Conservation (phyloP, 2,888 invertebrate genomes). For the Pseudococcus longispinus region DNA sequence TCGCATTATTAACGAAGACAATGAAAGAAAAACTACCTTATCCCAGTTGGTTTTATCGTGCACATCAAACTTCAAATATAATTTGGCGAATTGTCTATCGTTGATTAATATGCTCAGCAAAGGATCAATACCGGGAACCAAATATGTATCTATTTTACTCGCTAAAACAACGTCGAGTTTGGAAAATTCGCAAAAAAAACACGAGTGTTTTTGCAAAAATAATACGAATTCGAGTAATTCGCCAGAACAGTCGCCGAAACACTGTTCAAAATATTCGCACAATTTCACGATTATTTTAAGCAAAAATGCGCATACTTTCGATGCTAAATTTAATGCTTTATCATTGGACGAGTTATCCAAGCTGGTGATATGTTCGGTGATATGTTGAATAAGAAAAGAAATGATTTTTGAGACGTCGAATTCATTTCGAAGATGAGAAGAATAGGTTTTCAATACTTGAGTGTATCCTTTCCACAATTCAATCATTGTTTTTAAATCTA, state of each 20-base stretch:
- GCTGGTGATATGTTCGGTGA: neutral
- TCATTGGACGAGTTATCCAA: neutral
- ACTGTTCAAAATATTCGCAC: constrained; percentile 14
- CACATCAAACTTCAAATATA: neutral
- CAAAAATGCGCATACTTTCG: constrained; percentile 26
- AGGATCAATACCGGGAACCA: constrained; percentile 46
- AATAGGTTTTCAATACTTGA: constrained; percentile 14
- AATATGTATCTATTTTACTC: neutral
- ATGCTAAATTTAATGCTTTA: neutral
- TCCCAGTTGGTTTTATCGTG: neutral
- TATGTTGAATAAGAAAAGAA: constrained; percentile 8
- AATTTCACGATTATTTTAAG: constrained; percentile 41
- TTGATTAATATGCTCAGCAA: constrained; percentile 3
- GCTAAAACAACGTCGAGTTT: neutral
- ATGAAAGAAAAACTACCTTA: neutral
- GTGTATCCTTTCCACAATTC: constrained; percentile 46
- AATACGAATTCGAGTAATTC: constrained; percentile 24
- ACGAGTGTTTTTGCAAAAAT: constrained; percentile 29
- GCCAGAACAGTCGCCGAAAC: neutral
- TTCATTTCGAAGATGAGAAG: neutral
- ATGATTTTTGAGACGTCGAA: constrained; percentile 32
- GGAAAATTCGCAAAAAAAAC: neutral
- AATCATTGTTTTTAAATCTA: constrained; percentile 51
- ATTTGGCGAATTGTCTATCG: constrained; percentile 10
- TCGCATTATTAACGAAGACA: constrained; percentile 2